These are phyloP conservation scores for Arbacia lixula DNA, from an alignment of 53 echinoderm and acorn worm genomes.

Conservation along the genomic window DNA sequence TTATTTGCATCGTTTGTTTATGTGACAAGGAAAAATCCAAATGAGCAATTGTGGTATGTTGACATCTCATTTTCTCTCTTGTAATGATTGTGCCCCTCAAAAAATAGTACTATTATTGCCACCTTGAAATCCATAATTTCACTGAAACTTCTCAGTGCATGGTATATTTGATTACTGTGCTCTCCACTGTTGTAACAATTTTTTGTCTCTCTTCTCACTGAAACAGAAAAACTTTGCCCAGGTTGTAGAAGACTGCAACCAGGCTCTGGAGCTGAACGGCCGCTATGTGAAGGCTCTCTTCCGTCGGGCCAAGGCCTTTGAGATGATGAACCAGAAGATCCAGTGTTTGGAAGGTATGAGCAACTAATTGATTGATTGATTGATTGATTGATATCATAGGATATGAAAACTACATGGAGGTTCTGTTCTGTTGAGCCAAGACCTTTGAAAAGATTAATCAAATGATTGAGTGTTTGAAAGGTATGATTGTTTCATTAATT, in stretches of 20 bases:
- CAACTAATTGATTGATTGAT: background rate
- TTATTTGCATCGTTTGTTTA: too few relatives aligned
- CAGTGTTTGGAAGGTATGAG: constrained; percentile 88
- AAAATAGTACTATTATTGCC: too few relatives aligned
- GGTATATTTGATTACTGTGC: too few relatives aligned
- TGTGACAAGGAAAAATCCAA: too few relatives aligned
- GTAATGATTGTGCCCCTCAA: too few relatives aligned
- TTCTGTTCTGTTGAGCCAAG: background rate
- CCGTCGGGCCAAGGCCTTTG: constrained; percentile 88
- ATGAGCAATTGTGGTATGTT: too few relatives aligned
- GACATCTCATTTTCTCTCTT: too few relatives aligned
- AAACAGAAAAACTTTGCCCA: constrained; percentile 80
- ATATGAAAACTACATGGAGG: background rate
- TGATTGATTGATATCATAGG: background rate
- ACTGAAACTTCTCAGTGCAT: too few relatives aligned
- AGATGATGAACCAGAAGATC: constrained; percentile 84
- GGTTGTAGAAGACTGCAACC: constrained; percentile 81
- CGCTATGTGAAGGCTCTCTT: constrained; percentile 93
- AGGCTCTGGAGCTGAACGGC: constrained; percentile 84
- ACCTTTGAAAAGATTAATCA: background rate
- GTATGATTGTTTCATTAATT: background rate
- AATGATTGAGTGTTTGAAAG: background rate
- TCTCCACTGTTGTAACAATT: background rate
- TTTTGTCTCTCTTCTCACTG: background rate
- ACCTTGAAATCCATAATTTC: too few relatives aligned